A percentile compares a stretch with the other conserved stretches of the same genome.
These are phyloP conservation scores for Colinus virginianus DNA, from an alignment of 2,113 vertebrate genomes.

Conservation along the genomic window DNA sequence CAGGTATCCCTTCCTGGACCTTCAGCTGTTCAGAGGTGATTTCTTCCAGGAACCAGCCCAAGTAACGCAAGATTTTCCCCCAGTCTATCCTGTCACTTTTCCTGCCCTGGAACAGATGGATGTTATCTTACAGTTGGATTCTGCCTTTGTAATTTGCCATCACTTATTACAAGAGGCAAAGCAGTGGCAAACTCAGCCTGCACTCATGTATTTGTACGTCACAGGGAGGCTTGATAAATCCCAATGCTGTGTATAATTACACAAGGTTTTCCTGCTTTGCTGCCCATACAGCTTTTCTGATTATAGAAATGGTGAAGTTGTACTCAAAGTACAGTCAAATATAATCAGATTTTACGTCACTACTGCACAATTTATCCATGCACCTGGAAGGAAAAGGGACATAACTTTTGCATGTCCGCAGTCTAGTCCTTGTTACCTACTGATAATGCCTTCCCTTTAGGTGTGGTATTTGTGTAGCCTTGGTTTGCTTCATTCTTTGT, in stretches of 20 bases:
- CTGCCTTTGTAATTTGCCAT: background rate
- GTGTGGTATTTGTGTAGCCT: background rate
- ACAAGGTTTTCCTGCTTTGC: background rate
- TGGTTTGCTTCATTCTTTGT: background rate
- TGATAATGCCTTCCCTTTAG: background rate
- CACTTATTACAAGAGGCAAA: background rate
- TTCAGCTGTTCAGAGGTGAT: background rate
- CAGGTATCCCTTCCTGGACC: background rate
- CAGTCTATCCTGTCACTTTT: background rate
- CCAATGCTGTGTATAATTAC: background rate
- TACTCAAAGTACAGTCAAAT: background rate
- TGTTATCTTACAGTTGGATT: background rate
- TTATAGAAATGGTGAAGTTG: background rate
- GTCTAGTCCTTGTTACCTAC: background rate
- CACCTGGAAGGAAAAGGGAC: background rate
- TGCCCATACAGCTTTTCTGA: background rate
- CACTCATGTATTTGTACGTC: background rate
- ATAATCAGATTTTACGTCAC: background rate
- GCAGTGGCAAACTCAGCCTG: background rate
- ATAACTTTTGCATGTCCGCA: background rate
- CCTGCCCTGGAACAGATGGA: background rate
- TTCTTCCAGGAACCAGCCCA: background rate
- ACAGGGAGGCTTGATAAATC: background rate
- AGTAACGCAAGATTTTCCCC: background rate
- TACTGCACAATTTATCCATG: background rate